Base-by-base conservation (phyloP, 2,113 vertebrate species). In the Noctilio leporinus region DNA sequence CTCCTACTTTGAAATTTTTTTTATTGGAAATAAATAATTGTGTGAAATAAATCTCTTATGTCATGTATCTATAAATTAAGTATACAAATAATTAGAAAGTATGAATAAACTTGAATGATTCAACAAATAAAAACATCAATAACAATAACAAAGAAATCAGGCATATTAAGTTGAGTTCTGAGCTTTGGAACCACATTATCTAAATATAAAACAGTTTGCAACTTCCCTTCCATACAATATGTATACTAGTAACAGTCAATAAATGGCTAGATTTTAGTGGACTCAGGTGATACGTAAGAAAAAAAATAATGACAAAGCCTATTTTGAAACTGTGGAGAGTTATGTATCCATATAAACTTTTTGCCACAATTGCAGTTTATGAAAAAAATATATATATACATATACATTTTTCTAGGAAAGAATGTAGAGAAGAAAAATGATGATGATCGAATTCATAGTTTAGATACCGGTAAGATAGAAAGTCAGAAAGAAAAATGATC, bases 401-500 rank as follows among this genome's bases (percentile, higher is more conserved):
- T 0, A 16, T 64, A n/a, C 20, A 10, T 62, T 43, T 80, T 75
- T 30, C 49, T 84, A 12, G 40, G 0, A 14, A 16, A 0, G 10
- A 75, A 62, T 5, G 3, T 7, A 45, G 7, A 57, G 59, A 89
- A 72, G 76, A 91, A 92, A 94, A 96, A 96, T 76, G n/a, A 70
- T 33, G 72, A 55, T 30, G 11, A 10, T 55, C 86, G 8, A 86
- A 77, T 67, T 75, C 43, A 55, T 55, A 69, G 53, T 55, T 95
- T 83, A 92, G 59, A 82, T 47, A 59, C 10, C 40, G 89, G 30
- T 40, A 53, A 43, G 20, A 93, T 69, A 86, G 33, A 15, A 67
- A 82, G 38, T 51, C 57, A 92, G 22, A 10, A 77, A 96, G 65
- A 86, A 96, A 95, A 81, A 94, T 40, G 26, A 75, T 89, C 51